Evolutionary conservation across 2,888 invertebrate species (phyloP), one percentile per base, ranked within the genome.

Genomic region (Polyommatus icarus): DNA sequence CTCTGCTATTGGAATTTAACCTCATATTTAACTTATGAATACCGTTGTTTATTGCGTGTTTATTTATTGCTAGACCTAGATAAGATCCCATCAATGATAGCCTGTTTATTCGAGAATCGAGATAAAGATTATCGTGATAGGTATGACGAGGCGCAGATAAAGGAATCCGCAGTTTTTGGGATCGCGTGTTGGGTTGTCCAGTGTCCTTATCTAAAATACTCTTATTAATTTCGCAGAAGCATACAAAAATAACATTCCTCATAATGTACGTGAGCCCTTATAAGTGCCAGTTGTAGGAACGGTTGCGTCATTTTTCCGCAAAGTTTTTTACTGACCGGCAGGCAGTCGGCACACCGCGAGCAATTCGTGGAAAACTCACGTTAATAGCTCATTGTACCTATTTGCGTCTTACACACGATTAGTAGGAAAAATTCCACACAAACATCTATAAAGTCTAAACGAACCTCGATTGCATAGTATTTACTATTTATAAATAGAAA

Each of bases 281-380:
- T 6, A 32, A 15, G 29, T 67, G 29, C 12, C 67, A 67, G 72
- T 79, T 76, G 76, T 78, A 76, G 67, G 76, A 79, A 79, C 36
- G 12, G 76, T 78, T 76, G 77, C 76, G 79, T 79, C 77, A 80
- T 78, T 20, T 50, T 78, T 76, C 71, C 76, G 71, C 57, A 76
- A 20, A 67, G 46, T 67, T 71, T 50, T 76, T 71, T 78, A 76
- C 3, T 32, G 36, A 36, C 36, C 8, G 40, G 20, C 24, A 24
- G 71, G n/a, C 20, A 20, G 7, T 18, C 57, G 29, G 20, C 1
- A 15, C 29, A 10, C 61, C 61, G 20, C 67, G 29, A 67, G 32
- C 32, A 20, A 29, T 67, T 67, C 67, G 5, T 29, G 32, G 67
- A 67, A 67, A 67, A 32, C 1, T 67, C 29, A 15, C 29, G 7